phyloP scores from a whole-genome alignment of 2,888 invertebrate species.

The Apamea sordens region DNA sequence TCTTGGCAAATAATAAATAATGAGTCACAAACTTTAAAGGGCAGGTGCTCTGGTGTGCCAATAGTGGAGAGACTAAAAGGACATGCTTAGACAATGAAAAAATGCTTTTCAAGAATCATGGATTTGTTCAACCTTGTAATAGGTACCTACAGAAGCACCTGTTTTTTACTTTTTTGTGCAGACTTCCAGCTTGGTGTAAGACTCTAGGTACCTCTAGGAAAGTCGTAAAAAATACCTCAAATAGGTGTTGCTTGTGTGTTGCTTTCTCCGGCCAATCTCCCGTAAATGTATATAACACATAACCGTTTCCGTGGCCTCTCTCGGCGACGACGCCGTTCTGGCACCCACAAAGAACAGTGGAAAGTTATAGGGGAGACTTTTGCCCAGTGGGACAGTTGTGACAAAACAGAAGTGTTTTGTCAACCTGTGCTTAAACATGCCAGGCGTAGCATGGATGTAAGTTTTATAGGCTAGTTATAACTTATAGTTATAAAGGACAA shows the following conservation, averaged over 20 bases:
- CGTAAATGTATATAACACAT: not conserved
- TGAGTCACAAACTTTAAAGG: not conserved
- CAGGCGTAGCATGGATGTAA: not conserved
- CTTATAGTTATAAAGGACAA: constrained; percentile 24
- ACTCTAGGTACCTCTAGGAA: not conserved
- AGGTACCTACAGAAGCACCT: not conserved
- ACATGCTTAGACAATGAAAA: not conserved
- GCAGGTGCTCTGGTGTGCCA: too few species aligned
- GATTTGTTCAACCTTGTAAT: not conserved
- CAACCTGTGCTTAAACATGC: not conserved
- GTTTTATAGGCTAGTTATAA: not conserved
- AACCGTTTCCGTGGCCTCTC: not conserved
- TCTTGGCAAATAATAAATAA: not conserved
- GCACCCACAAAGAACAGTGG: not conserved
- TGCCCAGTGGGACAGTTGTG: not conserved
- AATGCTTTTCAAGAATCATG: not conserved
- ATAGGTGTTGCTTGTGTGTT: not conserved
- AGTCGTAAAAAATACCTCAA: not conserved
- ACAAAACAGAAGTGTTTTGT: not conserved
- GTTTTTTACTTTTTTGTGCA: not conserved
- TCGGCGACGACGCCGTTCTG: too few species aligned
- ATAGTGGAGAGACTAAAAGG: not conserved
- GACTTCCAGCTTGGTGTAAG: too few species aligned
- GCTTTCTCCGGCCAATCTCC: not conserved
- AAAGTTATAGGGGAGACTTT: not conserved